Evolutionary conservation across 2,888 invertebrate genomes (phyloP), one percentile per base, ranked within the genome.

Genomic region (Eugnorisma glareosa): DNA sequence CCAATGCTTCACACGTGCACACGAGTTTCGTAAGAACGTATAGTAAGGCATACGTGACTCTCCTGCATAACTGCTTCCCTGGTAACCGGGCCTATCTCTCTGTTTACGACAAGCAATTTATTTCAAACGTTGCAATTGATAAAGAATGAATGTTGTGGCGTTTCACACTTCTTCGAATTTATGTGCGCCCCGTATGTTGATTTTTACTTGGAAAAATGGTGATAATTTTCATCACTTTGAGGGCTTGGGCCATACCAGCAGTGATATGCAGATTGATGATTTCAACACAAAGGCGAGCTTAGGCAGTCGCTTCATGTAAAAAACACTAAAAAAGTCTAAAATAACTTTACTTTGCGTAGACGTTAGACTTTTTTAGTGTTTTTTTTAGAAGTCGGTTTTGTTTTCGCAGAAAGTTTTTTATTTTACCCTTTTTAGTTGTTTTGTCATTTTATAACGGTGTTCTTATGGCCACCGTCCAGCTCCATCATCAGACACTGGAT

Each of bases 1-100:
- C 73, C 81, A 24, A 88, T 90, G 89, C 91, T 67, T 76, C 57
- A 73, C 90, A 89, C 90, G 90, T 83, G 81, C 82, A 77, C 87
- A 84, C 88, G 88, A 90, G 86, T 90, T 89, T 86, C 86, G 86
- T 86, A 90, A 88, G 90, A 89, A 88, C 83, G 89, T 89, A 86
- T 87, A 88, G 88, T 88, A 88, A 88, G 89, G 76, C 81, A 77
- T 85, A 91, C 91, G 91, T 91, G 91, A 87, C 88, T 64, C 66
- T 67, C 77, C 69, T 79, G 69, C 59, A 63, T 77, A 81, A 80
- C 83, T 77, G 84, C 66, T 79, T 48, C 40, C 83, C 83, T 83
- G 79, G 83, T 83, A 79, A 51, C 79, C 70, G 63, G 61, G 68
- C 67, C 73, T 83, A 69, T 77, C 68, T 73, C 61, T 74, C 75